Conservation (phyloP, 2,113 vertebrate species). For the Promerops cafer region DNA sequence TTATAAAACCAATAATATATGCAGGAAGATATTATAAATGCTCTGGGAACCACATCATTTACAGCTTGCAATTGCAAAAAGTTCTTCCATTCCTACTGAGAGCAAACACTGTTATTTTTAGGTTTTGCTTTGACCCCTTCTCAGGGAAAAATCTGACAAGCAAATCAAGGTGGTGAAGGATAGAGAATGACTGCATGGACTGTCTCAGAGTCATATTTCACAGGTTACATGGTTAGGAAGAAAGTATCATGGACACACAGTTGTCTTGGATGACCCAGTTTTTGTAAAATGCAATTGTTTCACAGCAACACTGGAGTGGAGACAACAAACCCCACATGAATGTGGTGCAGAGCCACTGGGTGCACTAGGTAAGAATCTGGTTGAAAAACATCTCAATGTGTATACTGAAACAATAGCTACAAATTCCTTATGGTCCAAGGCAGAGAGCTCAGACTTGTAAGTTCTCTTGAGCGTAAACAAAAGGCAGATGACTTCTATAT, state of each 20-base stretch:
- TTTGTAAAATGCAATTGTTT: background rate
- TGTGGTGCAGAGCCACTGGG: background rate
- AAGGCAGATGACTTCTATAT: background rate
- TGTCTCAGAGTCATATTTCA: background rate
- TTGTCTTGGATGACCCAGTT: background rate
- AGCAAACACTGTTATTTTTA: background rate
- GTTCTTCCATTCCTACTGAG: background rate
- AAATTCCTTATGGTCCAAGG: background rate
- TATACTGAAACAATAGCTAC: background rate
- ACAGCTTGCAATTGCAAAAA: background rate
- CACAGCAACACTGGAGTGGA: background rate
- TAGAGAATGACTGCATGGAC: background rate
- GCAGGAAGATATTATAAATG: background rate
- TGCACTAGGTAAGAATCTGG: fast-evolving
- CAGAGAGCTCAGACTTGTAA: background rate
- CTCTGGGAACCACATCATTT: background rate
- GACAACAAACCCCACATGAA: background rate
- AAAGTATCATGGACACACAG: fast-evolving
- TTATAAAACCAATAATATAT: background rate
- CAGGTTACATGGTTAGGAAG: background rate
- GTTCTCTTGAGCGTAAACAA: background rate
- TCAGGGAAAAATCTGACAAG: background rate
- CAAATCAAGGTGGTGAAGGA: background rate
- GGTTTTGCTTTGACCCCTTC: background rate
- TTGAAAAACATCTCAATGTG: background rate